A percentile compares a stretch with the other conserved stretches of the same genome.
phyloP scores from a whole-genome alignment of 1,140 invertebrate species.

The Papilio polyxenes region DNA sequence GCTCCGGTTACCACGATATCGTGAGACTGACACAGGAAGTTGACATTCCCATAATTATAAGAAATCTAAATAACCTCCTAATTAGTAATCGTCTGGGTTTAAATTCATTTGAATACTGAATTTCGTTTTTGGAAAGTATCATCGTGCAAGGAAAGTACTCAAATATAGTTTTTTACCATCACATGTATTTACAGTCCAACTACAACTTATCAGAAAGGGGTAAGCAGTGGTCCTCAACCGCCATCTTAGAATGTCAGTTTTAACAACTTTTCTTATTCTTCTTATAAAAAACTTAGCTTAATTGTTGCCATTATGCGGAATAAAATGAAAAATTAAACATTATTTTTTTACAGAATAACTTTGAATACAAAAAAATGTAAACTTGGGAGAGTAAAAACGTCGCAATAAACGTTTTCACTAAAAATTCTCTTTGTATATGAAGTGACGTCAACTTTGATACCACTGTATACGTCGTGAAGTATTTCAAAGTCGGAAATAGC shows the following conservation, averaged over 20 bases:
- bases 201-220: background rate
- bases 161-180: background rate
- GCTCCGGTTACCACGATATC: constrained; percentile 17
- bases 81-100: background rate
- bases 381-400: background rate
- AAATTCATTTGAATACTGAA: background rate
- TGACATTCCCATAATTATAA: background rate
- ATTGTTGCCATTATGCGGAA: too few species aligned
- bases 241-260: background rate
- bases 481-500: constrained; percentile 2
- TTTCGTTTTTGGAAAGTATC: background rate
- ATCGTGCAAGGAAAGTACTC: background rate
- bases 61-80: background rate
- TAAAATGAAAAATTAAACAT: too few species aligned
- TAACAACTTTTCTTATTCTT: background rate
- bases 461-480: background rate
- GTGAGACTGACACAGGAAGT: background rate
- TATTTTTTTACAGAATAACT: too few species aligned
- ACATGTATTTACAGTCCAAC: background rate
- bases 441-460: background rate
- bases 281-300: too few species aligned
- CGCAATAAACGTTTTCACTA: background rate
- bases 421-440: background rate
- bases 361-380: background rate
- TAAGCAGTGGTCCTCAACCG: background rate